phyloP scores from a whole-genome alignment of 2,797 vertebrate species.

The Pygocentrus nattereri region DNA sequence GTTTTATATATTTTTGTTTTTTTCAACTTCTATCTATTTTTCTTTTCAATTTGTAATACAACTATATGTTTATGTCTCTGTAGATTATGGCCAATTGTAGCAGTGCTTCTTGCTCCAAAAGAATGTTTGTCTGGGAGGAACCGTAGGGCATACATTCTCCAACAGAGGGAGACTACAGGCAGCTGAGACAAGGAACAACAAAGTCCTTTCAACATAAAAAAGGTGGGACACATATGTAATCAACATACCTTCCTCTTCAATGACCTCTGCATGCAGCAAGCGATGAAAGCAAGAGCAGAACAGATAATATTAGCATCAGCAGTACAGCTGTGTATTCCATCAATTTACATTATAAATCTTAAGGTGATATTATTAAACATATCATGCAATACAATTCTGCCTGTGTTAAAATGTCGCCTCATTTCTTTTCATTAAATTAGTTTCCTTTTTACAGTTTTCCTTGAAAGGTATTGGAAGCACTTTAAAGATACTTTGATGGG shows the following conservation, averaged over 20 bases:
- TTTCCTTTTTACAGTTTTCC: background rate
- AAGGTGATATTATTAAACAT: slow-evolving; percentile 2
- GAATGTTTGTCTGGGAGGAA: slow-evolving; percentile 32
- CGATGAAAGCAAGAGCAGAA: slow-evolving; percentile 83
- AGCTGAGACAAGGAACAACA: slow-evolving; percentile 36
- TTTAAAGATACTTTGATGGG: slow-evolving; percentile 20
- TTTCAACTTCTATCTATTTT: background rate
- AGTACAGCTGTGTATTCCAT: slow-evolving; percentile 40
- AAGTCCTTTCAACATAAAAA: slow-evolving; percentile 66
- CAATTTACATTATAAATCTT: slow-evolving; percentile 19
- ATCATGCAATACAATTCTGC: background rate
- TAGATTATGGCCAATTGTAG: slow-evolving; percentile 23
- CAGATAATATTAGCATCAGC: slow-evolving; percentile 76
- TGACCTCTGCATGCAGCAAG: slow-evolving; percentile 85
- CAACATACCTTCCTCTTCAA: slow-evolving; percentile 85
- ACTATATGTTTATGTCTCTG: background rate
- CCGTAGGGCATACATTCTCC: slow-evolving; percentile 51
- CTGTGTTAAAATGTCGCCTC: background rate
- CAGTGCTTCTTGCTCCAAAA: slow-evolving; percentile 47
- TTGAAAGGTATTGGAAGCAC: background rate
- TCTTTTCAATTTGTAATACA: background rate
- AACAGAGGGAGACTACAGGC: slow-evolving; percentile 49
- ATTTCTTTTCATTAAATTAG: background rate
- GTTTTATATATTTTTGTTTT: background rate
- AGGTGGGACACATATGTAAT: slow-evolving; percentile 65